A percentile compares a stretch with the other conserved stretches of the same genome.
Evolutionary conservation across 2,888 invertebrate species (phyloP).

Genomic region (Fragum whitleyi): DNA sequence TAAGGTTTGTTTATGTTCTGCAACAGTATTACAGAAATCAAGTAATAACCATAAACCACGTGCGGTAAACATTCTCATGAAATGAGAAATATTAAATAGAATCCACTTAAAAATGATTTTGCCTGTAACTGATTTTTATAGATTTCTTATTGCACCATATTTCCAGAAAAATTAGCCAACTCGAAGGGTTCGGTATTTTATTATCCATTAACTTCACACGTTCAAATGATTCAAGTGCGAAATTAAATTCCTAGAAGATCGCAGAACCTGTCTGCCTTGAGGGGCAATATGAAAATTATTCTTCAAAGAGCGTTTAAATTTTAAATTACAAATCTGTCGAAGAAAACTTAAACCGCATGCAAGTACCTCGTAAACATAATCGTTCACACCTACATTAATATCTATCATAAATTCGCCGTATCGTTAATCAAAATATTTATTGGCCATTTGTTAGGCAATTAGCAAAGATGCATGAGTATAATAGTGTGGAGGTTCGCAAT

Average conservation of each 20-base stretch:
- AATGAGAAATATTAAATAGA: conserved; percentile 4
- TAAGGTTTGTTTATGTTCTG: neutral
- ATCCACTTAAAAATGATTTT: conserved; percentile 18
- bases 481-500: neutral
- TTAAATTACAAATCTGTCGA: conserved; percentile 11
- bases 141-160: conserved; percentile 9
- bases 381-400: conserved; percentile 25
- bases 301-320: conserved; percentile 12
- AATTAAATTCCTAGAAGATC: conserved; percentile 26
- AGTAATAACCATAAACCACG: neutral
- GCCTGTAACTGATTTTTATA: conserved; percentile 16
- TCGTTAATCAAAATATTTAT: conserved; percentile 32
- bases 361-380: conserved; percentile 21
- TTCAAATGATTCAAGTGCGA: conserved; percentile 25
- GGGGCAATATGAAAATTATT: conserved; percentile 14
- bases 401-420: conserved; percentile 2
- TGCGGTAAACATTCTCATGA: conserved; percentile 1
- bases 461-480: conserved; percentile 7
- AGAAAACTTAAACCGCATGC: conserved; percentile 13
- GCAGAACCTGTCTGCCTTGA: conserved; percentile 8
- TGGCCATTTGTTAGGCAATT: conserved; percentile 27
- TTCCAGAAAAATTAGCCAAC: conserved; percentile 7
- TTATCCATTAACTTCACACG: conserved; percentile 25
- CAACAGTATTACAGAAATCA: neutral
- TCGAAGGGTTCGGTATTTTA: conserved; percentile 8